Evolutionary conservation across 2,113 vertebrate species (phyloP).

Genomic region (Macroglossus sobrinus): DNA sequence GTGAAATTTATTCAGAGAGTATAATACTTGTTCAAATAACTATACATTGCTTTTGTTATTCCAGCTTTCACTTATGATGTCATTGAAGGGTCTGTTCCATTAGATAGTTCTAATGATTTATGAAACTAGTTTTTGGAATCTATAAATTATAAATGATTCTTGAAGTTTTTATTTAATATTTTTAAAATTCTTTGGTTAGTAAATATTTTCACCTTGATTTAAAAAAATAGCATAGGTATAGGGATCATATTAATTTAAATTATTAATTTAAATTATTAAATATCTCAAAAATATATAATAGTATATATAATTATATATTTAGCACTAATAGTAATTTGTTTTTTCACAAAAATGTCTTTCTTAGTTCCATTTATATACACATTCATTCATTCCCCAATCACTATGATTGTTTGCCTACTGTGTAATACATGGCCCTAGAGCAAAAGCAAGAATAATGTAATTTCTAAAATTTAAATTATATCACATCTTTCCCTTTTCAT

Average conservation of each 20-base stretch:
- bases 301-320: neutral
- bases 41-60: neutral
- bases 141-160: neutral
- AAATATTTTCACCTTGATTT: neutral
- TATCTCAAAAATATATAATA: neutral
- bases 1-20: neutral
- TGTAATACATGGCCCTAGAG: neutral
- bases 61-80: neutral
- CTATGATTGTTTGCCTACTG: neutral
- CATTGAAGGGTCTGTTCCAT: neutral
- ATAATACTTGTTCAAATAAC: neutral
- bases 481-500: neutral
- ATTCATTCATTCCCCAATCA: neutral
- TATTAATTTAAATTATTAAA: neutral
- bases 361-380: neutral
- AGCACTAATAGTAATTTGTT: neutral
- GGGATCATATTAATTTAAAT: neutral
- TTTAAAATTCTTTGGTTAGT: neutral
- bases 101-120: neutral
- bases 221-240: neutral
- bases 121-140: neutral
- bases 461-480: neutral
- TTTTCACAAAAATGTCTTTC: neutral
- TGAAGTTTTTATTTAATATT: neutral
- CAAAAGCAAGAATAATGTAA: neutral